A percentile compares a stretch with the other conserved stretches of the same genome.
These are phyloP conservation scores for Planiliza haematocheilus DNA, from an alignment of 2,113 vertebrate species.

Conservation along the genomic window DNA sequence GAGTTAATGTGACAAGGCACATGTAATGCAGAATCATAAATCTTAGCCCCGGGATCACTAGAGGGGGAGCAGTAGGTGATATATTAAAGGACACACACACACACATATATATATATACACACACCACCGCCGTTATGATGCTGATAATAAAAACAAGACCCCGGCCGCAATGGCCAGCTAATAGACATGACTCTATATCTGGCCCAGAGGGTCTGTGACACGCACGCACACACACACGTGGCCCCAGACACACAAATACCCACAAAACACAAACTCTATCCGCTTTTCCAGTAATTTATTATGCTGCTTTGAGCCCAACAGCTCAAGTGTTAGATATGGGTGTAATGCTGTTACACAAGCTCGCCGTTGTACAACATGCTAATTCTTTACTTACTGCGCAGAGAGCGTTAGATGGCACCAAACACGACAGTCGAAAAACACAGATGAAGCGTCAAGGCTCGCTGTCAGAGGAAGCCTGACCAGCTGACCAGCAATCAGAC, in stretches of 20 bases:
- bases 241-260: constrained; percentile 24
- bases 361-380: constrained; percentile 61
- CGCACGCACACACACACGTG: constrained; percentile 7
- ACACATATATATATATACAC: constrained; percentile 26
- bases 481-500: constrained; percentile 36
- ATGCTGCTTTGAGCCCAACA: constrained; percentile 66
- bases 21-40: constrained; percentile 81
- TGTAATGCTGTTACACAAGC: constrained; percentile 74
- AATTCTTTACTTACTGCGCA: constrained; percentile 61
- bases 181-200: constrained; percentile 72
- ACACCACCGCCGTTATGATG: constrained; percentile 41
- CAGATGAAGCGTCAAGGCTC: constrained; percentile 14
- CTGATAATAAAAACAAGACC: constrained; percentile 76
- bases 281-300: constrained; percentile 71
- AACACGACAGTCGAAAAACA: constrained; percentile 23
- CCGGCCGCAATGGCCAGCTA: constrained; percentile 59
- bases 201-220: constrained; percentile 62
- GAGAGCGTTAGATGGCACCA: constrained; percentile 15
- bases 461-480: constrained; percentile 15
- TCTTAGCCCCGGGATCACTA: constrained; percentile 74
- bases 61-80: constrained; percentile 66
- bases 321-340: constrained; percentile 65
- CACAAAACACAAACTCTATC: constrained; percentile 66
- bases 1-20: constrained; percentile 81
- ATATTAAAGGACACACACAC: constrained; percentile 62